These are phyloP conservation scores for Diploscapter pachys DNA, from an alignment of 1,140 invertebrate species.

Conservation along the genomic window DNA sequence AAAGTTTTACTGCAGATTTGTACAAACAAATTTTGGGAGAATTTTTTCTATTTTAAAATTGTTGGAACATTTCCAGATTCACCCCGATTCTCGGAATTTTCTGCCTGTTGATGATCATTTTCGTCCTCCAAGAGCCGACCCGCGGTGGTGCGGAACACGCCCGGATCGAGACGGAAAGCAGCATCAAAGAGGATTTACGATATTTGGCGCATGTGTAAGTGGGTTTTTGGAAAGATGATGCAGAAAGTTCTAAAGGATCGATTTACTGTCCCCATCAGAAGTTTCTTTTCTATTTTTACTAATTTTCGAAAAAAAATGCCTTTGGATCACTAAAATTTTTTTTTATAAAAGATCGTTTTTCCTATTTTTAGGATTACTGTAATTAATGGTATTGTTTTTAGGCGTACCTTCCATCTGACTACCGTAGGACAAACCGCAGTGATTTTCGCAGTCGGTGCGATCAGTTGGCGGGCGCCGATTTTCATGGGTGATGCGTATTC, in stretches of 20 bases:
- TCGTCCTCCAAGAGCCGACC: slow-evolving; percentile 78
- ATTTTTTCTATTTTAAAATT: too few species aligned
- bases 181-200: slow-evolving; percentile 27
- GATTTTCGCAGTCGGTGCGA: slow-evolving; percentile 88
- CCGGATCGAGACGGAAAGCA: slow-evolving; percentile 9
- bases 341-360: too few species aligned
- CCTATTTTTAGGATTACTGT: too few species aligned
- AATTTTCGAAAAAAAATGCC: too few species aligned
- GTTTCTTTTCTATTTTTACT: too few species aligned
- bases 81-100: slow-evolving; percentile 81
- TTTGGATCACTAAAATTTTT: too few species aligned
- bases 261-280: too few species aligned
- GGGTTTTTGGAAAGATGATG: not conserved
- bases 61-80: not conserved
- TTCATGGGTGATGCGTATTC: slow-evolving; percentile 67
- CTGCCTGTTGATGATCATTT: slow-evolving; percentile 76
- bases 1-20: too few species aligned
- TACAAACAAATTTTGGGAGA: too few species aligned
- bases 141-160: slow-evolving; percentile 82
- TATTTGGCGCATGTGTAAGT: slow-evolving; percentile 43
- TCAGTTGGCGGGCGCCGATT: slow-evolving; percentile 90
- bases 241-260: too few species aligned
- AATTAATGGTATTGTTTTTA: not conserved
- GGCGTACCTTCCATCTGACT: slow-evolving; percentile 62
- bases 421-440: slow-evolving; percentile 92